Percentiles rank a stretch among this genome's conserved stretches.
These are phyloP conservation scores for Mustela lutreola DNA, from an alignment of 2,113 vertebrate species.

Conservation along the genomic window DNA sequence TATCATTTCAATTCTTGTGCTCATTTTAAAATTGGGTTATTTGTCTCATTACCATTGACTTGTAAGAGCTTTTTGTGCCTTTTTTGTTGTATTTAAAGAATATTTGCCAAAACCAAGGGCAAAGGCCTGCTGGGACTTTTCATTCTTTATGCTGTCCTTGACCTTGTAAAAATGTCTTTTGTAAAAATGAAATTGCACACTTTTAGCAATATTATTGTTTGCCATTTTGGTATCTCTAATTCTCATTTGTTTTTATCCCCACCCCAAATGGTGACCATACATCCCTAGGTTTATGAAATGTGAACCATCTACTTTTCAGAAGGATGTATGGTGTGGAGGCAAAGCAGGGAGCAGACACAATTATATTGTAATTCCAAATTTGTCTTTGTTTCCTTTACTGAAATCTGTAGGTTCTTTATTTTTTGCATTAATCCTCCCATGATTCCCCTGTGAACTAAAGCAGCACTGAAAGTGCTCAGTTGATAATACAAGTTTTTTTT, in stretches of 20 bases:
- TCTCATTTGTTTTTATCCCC: not conserved
- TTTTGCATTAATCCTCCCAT: not conserved
- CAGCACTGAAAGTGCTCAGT: not conserved
- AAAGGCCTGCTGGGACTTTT: not conserved
- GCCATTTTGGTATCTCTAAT: not conserved
- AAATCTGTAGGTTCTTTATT: not conserved
- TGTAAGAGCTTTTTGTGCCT: not conserved
- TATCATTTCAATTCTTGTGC: not conserved
- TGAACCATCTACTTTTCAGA: not conserved
- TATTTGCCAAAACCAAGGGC: not conserved
- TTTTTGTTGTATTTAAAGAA: constrained; percentile 35
- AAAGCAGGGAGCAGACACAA: not conserved
- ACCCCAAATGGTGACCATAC: not conserved
- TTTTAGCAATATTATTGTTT: constrained; percentile 14
- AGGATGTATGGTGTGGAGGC: not conserved
- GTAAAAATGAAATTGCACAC: not conserved
- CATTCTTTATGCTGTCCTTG: not conserved
- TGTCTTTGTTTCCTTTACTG: not conserved
- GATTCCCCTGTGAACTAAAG: not conserved
- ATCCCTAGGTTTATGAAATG: not conserved
- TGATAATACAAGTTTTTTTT: constrained; percentile 4
- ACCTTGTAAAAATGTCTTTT: not conserved
- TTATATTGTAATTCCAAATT: not conserved
- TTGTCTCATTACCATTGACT: constrained; percentile 18
- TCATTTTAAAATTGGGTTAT: not conserved